Base-by-base conservation (phyloP, 2,888 invertebrate genomes). In the Notocelia uddmanniana region DNA sequence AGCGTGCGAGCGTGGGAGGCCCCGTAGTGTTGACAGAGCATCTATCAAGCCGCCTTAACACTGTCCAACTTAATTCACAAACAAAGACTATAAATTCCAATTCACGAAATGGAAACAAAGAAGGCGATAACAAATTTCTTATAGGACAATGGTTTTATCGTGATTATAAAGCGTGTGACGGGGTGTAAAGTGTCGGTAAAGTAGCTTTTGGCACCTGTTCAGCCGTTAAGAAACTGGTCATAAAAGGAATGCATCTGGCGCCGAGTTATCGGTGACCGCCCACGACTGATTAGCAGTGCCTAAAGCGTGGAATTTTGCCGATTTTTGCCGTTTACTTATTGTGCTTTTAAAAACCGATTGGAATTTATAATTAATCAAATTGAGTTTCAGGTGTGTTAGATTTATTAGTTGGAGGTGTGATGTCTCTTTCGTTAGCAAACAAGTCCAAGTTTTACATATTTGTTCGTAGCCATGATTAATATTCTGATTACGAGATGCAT, bases 121-220 rank as follows among this genome's bases (percentile, higher is more conserved):
- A 86, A 86, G 88, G 83, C 79, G 88, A 89, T 90, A 91, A 91
- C 85, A 85, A 85, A 88, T 66, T 67, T 62, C 55, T 78, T 70
- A 73, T 74, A 66, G 74, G 73, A 77, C 78, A 78, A 80, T 79
- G 74, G 78, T 83, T 84, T 89, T 91, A 91, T 91, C 89, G 81
- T 82, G 81, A 84, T 86, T 89, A 86, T 90, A 90, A 91, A 86
- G 79, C 77, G 80, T 82, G 84, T 88, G 90, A 91, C 91, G 87
- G 83, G 79, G 80, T 82, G 84, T 86, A 89, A 89, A 88, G 92
- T 92, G 91, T 90, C 80, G 82, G 81, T 82, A 85, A 89, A 90
- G 86, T 79, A 77, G 87, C 91, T 93, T 93, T 93, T 93, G 91
- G 92, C 93, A 93, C 93, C 92, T 91, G 89, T 63, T 63, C 21